Conservation (phyloP, 2,888 invertebrate species). For the Papilio demoleus region DNA sequence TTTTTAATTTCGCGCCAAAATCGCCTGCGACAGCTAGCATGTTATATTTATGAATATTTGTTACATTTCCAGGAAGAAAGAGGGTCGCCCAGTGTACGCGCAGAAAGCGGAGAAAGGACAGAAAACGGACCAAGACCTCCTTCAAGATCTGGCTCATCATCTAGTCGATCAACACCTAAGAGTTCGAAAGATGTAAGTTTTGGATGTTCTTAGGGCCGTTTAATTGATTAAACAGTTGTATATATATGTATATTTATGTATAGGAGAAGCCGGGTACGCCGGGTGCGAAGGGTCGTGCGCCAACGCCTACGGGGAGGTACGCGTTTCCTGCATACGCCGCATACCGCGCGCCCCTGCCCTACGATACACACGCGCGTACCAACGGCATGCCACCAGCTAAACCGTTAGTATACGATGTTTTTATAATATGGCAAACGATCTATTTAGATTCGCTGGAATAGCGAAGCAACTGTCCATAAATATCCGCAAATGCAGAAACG, state of each 20-base stretch:
- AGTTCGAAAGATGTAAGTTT: slow-evolving; percentile 94
- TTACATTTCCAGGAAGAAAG: slow-evolving; percentile 78
- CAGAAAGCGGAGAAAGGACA: slow-evolving; percentile 78
- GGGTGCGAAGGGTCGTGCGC: slow-evolving; percentile 63
- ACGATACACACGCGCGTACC: slow-evolving; percentile 82
- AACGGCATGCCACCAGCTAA: slow-evolving; percentile 87
- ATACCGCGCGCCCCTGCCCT: slow-evolving; percentile 81
- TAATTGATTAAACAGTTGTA: too few species aligned
- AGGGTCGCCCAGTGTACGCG: slow-evolving; percentile 77
- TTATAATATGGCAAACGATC: too few species aligned
- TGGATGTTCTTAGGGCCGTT: too few species aligned
- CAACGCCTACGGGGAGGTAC: slow-evolving; percentile 62
- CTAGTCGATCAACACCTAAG: slow-evolving; percentile 95
- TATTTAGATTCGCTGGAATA: too few species aligned
- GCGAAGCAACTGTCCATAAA: too few species aligned
- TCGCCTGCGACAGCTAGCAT: too few species aligned
- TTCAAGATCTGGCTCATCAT: slow-evolving; percentile 94
- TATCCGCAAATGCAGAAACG: too few species aligned
- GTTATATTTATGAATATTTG: too few species aligned
- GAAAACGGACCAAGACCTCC: slow-evolving; percentile 87
- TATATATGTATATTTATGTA: too few species aligned
- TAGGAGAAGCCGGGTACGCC: slow-evolving; percentile 91
- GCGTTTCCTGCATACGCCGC: slow-evolving; percentile 78
- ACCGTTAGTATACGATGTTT: slow-evolving; percentile 89
- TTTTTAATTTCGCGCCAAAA: too few species aligned